Base-by-base conservation (phyloP, 2,888 invertebrate genomes). In the Drosophila putrida region DNA sequence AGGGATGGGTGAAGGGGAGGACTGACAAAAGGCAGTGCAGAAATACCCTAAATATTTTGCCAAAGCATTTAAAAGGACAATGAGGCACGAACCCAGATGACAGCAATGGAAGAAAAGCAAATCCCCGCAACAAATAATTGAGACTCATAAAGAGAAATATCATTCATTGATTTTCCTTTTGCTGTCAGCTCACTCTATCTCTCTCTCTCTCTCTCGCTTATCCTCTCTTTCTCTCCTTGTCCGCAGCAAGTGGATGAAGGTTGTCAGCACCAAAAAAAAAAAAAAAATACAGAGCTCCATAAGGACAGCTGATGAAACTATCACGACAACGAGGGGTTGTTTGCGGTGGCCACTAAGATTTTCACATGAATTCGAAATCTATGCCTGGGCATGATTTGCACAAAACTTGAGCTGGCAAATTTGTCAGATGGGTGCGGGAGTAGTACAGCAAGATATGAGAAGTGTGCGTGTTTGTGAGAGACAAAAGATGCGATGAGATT, bases 41-140 rank as follows among this genome's bases (percentile, higher is more conserved):
- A 78, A 89, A 83, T 85, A 72, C 81, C 89, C 84, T 80, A 90
- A 88, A 89, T 90, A 88, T 88, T 89, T 88, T 73, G 74, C 76
- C 78, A 89, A 88, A 88, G 79, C 80, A 89, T 88, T 90, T 88
- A 82, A 81, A 86, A 89, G 84, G 84, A 90, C 89, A 86, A 86
- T 90, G 72, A 73, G 53, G 78, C 83, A 88, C 86, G 90, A 75
- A 82, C 74, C 28, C 38, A 58, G 71, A 73, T 77, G 80, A 83
- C 77, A 60, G 74, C 49, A 82, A 61, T 44, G 59, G 60, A 63
- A 67, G 77, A 75, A 85, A 71, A 89, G 69, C 77, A 89, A 89
- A 89, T 90, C 89, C 89, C 90, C 90, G 88, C 90, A 90, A 78
- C 89, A 89, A 89, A 90, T 89, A 89, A 89, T 89, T 89, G 88